Evolutionary conservation across 2,888 invertebrate genomes (phyloP).

Genomic region (Onthophagus sagittarius): DNA sequence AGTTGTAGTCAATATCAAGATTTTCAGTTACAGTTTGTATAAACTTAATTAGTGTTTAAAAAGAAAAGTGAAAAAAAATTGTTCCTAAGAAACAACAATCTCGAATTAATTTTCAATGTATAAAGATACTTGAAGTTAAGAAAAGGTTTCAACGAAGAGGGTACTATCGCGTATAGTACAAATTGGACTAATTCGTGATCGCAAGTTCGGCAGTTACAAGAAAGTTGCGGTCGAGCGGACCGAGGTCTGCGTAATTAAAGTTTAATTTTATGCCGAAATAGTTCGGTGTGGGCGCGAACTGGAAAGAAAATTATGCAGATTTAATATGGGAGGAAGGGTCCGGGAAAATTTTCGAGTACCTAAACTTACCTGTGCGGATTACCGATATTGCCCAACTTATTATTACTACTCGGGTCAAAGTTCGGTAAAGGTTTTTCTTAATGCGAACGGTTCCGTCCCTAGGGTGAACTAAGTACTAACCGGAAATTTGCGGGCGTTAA

Average conservation of each 20-base stretch:
- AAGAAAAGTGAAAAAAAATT: no score
- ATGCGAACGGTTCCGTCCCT: background rate
- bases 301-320: conserved; percentile 15
- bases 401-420: background rate
- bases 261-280: conserved; percentile 13
- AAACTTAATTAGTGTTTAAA: no score
- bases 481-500: background rate
- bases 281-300: conserved; percentile 10
- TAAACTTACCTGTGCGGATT: conserved; percentile 15
- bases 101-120: no score
- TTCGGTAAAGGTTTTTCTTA: background rate
- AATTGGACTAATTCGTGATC: background rate
- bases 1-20: no score
- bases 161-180: background rate
- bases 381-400: conserved; percentile 19
- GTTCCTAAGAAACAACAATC: no score
- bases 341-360: conserved; percentile 13
- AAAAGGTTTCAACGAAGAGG: background rate
- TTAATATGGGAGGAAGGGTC: conserved; percentile 12
- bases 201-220: conserved; percentile 4
- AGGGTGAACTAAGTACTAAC: no score
- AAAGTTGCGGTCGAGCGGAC: conserved; percentile 1
- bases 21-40: no score
- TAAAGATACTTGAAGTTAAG: background rate
- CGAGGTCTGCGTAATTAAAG: conserved; percentile 1